These are phyloP conservation scores for Opisthocomus hoazin DNA, from an alignment of 2,113 vertebrate genomes.

Conservation along the genomic window DNA sequence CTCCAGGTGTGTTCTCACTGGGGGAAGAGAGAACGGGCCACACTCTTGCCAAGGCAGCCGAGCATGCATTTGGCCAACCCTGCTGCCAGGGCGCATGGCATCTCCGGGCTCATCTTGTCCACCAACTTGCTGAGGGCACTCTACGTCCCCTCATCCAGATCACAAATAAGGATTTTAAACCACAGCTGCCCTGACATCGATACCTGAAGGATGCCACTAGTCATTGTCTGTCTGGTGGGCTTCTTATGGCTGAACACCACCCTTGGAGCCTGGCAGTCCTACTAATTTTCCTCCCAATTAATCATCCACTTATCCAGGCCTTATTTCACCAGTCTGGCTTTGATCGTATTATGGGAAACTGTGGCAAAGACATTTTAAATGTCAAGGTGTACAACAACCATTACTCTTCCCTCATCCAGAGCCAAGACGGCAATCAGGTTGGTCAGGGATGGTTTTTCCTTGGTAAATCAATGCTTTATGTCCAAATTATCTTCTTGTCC, in stretches of 20 bases:
- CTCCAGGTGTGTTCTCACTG: not conserved
- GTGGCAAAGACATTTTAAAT: not conserved
- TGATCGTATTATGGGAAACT: not conserved
- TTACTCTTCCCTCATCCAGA: not conserved
- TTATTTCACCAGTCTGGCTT: not conserved
- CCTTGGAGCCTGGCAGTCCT: not conserved
- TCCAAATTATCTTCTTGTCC: not conserved
- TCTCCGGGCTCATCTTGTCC: not conserved
- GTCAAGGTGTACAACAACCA: not conserved
- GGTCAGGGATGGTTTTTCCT: not conserved
- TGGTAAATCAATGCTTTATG: not conserved
- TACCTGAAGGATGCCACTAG: not conserved
- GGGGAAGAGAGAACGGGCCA: rapidly evolving
- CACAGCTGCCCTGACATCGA: too few species aligned
- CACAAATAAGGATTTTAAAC: not conserved
- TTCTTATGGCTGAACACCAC: not conserved
- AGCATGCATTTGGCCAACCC: not conserved
- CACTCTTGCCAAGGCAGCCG: not conserved
- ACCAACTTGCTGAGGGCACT: not conserved
- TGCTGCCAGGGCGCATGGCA: not conserved
- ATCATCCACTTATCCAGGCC: not conserved
- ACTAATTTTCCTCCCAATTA: not conserved
- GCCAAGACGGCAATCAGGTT: not conserved
- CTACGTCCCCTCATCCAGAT: rapidly evolving
- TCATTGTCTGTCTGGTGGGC: not conserved